Evolutionary conservation across 2,888 invertebrate genomes (phyloP).

Genomic region (Plagiodera versicolora): DNA sequence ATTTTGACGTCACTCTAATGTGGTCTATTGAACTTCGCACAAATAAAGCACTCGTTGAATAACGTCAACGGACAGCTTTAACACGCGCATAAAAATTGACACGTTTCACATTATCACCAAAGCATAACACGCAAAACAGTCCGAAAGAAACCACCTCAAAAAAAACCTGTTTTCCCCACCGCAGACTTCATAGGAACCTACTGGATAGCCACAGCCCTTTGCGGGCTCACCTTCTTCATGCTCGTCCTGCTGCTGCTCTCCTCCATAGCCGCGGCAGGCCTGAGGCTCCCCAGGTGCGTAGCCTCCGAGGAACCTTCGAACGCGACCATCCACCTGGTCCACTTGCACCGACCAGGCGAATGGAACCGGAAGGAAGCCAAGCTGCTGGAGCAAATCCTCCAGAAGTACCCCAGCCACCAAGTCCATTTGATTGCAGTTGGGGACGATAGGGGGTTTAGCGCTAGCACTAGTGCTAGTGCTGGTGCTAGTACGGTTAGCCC

Average conservation of each 20-base stretch:
- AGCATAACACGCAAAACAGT: too few relatives aligned
- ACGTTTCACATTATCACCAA: too few relatives aligned
- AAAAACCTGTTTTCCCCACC: constrained; percentile 30
- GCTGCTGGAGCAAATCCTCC: constrained; percentile 44
- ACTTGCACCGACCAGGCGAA: constrained; percentile 41
- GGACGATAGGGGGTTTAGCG: constrained; percentile 26
- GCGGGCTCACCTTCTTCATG: constrained; percentile 41
- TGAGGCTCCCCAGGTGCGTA: constrained; percentile 39
- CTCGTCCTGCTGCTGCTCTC: constrained; percentile 39
- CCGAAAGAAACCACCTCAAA: too few relatives aligned
- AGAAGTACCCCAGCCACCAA: constrained; percentile 45
- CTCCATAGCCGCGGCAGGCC: constrained; percentile 29
- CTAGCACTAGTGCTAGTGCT: neutral
- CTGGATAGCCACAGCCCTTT: constrained; percentile 44
- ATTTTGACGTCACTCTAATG: too few relatives aligned
- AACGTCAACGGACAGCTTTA: too few relatives aligned
- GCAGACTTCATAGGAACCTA: constrained; percentile 47
- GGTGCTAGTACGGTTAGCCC: too few relatives aligned
- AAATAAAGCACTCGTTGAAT: too few relatives aligned
- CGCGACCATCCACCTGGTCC: constrained; percentile 48
- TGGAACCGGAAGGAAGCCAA: constrained; percentile 42
- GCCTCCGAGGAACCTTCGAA: constrained; percentile 37
- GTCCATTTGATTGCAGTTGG: constrained; percentile 44
- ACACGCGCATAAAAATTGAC: too few relatives aligned
- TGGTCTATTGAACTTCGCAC: too few relatives aligned